phyloP scores from a whole-genome alignment of 2,888 invertebrate species.

The Athetis lepigone region DNA sequence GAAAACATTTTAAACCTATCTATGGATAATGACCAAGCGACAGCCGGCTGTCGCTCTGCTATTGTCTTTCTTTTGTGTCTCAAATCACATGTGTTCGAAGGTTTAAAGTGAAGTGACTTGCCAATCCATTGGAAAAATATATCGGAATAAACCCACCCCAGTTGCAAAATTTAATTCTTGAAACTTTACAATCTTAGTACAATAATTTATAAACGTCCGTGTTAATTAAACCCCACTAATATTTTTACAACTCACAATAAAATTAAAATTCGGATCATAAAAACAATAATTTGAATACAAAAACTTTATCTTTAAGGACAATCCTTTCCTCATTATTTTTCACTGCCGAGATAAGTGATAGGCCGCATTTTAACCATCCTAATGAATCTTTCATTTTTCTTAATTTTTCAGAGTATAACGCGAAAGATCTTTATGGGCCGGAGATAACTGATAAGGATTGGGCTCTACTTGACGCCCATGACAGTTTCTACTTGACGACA shows the following conservation, averaged over 20 bases:
- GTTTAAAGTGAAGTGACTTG: not conserved
- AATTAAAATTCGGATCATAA: conserved; percentile 14
- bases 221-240: not conserved
- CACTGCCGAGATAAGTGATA: conserved; percentile 38
- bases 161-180: not conserved
- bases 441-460: conserved; percentile 89
- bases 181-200: not conserved
- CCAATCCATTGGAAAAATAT: not conserved
- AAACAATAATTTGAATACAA: not conserved
- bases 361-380: conserved; percentile 46
- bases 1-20: too few species aligned
- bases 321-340: conserved; percentile 32
- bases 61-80: too few species aligned
- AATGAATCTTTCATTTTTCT: conserved; percentile 45
- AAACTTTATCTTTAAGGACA: conserved; percentile 11
- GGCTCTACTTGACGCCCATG: conserved; percentile 91
- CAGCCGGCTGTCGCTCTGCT: too few species aligned
- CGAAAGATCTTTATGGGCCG: conserved; percentile 83
- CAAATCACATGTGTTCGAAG: too few species aligned
- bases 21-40: too few species aligned
- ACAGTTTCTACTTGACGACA: conserved; percentile 93
- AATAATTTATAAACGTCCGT: not conserved
- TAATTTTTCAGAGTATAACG: conserved; percentile 73
- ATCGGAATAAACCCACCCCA: not conserved
- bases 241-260: not conserved